phyloP scores from a whole-genome alignment of 2,888 invertebrate species.

The Eretmocerus hayati region DNA sequence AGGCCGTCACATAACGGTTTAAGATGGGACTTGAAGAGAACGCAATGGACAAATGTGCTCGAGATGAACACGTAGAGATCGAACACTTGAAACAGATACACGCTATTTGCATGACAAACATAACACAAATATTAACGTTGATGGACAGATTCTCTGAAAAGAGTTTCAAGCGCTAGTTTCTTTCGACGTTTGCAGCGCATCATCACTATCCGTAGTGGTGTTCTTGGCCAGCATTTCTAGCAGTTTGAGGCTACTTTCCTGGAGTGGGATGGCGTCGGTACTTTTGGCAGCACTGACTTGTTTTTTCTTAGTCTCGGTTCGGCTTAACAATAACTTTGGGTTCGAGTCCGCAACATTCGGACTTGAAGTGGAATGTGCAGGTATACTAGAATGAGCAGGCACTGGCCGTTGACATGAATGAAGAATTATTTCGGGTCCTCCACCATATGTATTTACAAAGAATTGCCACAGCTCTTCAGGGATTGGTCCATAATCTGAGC shows the following conservation, averaged over 20 bases:
- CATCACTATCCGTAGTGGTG: constrained; percentile 35
- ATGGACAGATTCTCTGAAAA: too few species aligned
- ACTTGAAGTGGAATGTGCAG: constrained; percentile 43
- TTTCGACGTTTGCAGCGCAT: constrained; percentile 35
- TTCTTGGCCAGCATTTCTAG: too few species aligned
- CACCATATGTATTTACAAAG: constrained; percentile 78
- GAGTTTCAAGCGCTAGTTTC: constrained; percentile 25
- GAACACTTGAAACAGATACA: too few species aligned
- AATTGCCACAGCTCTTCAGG: constrained; percentile 83
- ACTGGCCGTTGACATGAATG: constrained; percentile 41
- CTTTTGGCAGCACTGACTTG: constrained; percentile 37
- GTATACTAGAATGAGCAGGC: constrained; percentile 36
- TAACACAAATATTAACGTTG: too few species aligned
- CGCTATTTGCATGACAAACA: too few species aligned
- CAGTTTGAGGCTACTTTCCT: constrained; percentile 29
- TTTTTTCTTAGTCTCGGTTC: constrained; percentile 33
- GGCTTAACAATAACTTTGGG: constrained; percentile 34
- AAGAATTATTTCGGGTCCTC: constrained; percentile 73
- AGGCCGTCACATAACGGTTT: too few species aligned
- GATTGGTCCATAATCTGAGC: constrained; percentile 67
- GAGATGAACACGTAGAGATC: too few species aligned
- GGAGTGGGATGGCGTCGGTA: constrained; percentile 38
- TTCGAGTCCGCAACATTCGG: constrained; percentile 37
- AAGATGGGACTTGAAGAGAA: too few species aligned
- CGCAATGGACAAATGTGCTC: too few species aligned